These are phyloP conservation scores for Myotis planiceps DNA, from an alignment of 2,797 vertebrate genomes.

Conservation along the genomic window DNA sequence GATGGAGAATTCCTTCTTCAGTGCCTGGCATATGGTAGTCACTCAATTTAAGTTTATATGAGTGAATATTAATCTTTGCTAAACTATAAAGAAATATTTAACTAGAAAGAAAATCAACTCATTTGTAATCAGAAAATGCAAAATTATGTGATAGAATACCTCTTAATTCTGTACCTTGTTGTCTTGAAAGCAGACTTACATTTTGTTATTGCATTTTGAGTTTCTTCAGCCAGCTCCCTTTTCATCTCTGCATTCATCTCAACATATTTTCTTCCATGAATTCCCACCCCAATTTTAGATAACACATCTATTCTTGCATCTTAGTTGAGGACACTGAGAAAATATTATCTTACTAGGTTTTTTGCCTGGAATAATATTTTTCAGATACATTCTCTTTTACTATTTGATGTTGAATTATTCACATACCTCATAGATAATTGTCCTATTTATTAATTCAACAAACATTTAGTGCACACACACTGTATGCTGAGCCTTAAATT, in stretches of 20 bases:
- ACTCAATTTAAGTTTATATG: neutral
- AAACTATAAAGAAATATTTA: neutral
- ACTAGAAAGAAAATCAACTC: neutral
- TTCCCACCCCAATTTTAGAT: conserved; percentile 3
- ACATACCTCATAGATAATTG: neutral
- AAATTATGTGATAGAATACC: neutral
- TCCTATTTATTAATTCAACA: conserved; percentile 12
- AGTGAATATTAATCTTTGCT: neutral
- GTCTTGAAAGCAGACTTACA: neutral
- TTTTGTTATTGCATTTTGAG: neutral
- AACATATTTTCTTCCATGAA: neutral
- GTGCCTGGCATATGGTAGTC: neutral
- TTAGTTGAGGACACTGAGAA: conserved; percentile 15
- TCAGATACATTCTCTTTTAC: neutral
- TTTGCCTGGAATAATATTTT: neutral
- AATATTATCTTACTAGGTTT: neutral
- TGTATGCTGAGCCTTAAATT: neutral
- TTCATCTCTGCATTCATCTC: neutral
- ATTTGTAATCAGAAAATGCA: neutral
- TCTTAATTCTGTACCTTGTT: neutral
- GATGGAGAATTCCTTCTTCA: neutral
- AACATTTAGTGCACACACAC: neutral
- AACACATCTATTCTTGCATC: conserved; percentile 3
- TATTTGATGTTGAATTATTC: neutral
- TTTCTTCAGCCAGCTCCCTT: neutral